A percentile compares a stretch with the other conserved stretches of the same genome.
These are phyloP conservation scores for Rhadina sibilatrix DNA, from an alignment of 2,113 vertebrate genomes.

Conservation along the genomic window DNA sequence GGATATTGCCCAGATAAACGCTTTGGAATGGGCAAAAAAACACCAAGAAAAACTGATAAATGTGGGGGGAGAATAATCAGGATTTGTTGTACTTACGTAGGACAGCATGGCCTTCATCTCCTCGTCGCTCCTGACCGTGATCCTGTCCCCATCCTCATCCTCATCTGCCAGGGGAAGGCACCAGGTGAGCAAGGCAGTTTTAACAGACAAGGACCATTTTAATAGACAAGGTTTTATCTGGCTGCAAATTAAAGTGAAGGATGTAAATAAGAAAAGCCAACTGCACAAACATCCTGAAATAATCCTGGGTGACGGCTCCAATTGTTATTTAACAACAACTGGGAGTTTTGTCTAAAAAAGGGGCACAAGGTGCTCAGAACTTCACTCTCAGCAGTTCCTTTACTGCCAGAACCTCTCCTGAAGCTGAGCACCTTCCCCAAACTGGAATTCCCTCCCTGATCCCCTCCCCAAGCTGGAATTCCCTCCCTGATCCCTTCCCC, in stretches of 20 bases:
- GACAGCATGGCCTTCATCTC: slow-evolving; percentile 99
- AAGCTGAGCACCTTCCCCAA: not conserved
- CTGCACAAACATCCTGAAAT: not conserved
- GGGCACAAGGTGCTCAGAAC: not conserved
- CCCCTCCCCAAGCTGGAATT: not conserved
- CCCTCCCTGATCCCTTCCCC: not conserved
- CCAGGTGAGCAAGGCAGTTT: not conserved
- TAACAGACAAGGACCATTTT: too few species aligned
- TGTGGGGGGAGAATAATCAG: accelerated
- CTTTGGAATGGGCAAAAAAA: not conserved
- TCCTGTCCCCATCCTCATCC: slow-evolving; percentile 98
- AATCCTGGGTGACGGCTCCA: accelerated
- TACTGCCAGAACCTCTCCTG: not conserved
- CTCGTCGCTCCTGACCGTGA: slow-evolving; percentile 97
- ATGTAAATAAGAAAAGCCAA: accelerated
- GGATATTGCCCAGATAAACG: not conserved
- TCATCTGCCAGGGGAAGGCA: slow-evolving; percentile 80
- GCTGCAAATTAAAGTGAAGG: not conserved
- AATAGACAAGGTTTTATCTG: accelerated
- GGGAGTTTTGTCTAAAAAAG: not conserved
- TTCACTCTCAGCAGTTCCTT: not conserved
- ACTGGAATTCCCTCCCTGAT: not conserved
- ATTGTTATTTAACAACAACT: not conserved
- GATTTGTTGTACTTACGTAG: slow-evolving; percentile 83
- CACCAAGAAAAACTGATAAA: not conserved